Percentiles rank a stretch among this genome's conserved stretches.
These are phyloP conservation scores for Connochaetes taurinus DNA, from an alignment of 2,113 vertebrate genomes.

Conservation along the genomic window DNA sequence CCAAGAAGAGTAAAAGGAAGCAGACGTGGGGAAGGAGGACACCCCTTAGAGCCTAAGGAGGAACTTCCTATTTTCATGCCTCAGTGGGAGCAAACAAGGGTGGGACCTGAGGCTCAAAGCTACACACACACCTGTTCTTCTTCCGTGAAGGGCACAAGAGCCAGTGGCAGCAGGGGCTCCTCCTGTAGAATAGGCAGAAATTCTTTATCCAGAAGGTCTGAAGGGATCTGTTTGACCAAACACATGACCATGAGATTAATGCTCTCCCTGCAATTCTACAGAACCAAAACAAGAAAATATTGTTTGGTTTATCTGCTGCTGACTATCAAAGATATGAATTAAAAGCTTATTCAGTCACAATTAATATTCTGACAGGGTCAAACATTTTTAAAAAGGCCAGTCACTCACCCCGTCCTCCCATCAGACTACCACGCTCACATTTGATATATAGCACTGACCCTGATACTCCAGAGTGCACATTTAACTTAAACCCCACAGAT, in stretches of 20 bases:
- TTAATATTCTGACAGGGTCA: not conserved
- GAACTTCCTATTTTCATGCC: not conserved
- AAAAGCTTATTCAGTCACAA: not conserved
- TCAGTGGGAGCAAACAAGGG: not conserved
- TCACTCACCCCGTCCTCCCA: not conserved
- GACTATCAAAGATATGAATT: not conserved
- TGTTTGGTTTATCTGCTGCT: not conserved
- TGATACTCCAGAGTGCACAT: not conserved
- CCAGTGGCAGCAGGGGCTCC: constrained; percentile 95
- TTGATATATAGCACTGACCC: not conserved
- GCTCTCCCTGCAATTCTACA: not conserved
- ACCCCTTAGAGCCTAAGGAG: not conserved
- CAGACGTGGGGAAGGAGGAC: not conserved
- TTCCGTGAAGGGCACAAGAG: constrained; percentile 99
- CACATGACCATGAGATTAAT: not conserved
- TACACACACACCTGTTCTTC: constrained; percentile 92
- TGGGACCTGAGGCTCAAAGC: not conserved
- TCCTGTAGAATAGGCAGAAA: constrained; percentile 99
- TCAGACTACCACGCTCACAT: not conserved
- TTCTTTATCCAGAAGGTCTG: constrained; percentile 98
- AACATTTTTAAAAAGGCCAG: not conserved
- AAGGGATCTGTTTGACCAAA: constrained; percentile 87
- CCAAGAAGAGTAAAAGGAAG: not conserved
- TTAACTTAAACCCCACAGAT: not conserved
- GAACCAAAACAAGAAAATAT: not conserved